These are phyloP conservation scores for Rhabdornis inornatus DNA, from an alignment of 2,113 vertebrate species.

Conservation along the genomic window DNA sequence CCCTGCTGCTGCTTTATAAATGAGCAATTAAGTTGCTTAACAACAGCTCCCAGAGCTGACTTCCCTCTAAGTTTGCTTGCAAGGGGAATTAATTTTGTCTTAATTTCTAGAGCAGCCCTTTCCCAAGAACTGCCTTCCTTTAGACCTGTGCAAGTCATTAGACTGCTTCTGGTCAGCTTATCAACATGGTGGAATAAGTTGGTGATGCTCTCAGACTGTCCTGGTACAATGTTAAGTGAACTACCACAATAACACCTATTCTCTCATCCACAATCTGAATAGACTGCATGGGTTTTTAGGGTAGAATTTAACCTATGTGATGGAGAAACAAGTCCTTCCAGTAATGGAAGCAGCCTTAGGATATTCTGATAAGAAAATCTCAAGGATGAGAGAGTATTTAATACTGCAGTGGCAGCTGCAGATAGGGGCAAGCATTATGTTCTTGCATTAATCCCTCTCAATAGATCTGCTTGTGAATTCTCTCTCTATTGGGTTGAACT, in stretches of 20 bases:
- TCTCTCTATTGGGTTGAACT: neutral
- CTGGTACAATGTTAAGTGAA: neutral
- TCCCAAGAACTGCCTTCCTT: neutral
- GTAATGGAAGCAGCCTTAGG: neutral
- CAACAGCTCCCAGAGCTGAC: neutral
- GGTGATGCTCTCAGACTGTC: neutral
- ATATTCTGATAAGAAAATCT: neutral
- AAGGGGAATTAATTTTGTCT: neutral
- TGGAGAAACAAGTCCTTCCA: neutral
- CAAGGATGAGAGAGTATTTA: neutral
- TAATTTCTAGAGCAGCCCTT: neutral
- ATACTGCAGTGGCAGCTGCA: neutral
- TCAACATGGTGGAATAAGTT: fast-evolving
- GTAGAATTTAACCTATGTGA: neutral
- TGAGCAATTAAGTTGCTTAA: neutral
- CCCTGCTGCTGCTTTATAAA: neutral
- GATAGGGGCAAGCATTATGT: neutral
- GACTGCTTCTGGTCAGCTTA: neutral
- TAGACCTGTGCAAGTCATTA: neutral
- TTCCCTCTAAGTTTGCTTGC: neutral
- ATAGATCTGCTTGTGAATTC: neutral
- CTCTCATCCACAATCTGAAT: neutral
- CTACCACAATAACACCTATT: neutral
- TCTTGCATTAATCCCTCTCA: neutral
- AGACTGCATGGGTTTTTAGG: neutral